These are phyloP conservation scores for Baryphthengus martii DNA, from an alignment of 2,113 vertebrate genomes.

Conservation along the genomic window DNA sequence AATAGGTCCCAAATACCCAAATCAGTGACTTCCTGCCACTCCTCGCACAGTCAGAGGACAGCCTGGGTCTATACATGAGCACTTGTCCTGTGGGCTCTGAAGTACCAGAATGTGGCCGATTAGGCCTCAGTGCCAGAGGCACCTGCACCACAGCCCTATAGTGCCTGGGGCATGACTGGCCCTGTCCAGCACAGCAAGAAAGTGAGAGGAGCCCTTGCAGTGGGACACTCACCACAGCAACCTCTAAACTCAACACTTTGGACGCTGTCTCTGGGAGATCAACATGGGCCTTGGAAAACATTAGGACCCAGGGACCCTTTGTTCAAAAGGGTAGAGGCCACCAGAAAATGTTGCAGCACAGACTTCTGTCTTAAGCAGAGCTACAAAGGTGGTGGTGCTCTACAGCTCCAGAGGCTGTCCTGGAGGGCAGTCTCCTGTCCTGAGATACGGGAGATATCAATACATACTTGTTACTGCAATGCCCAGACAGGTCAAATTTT, in stretches of 20 bases:
- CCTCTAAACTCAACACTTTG: background rate
- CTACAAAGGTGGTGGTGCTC: background rate
- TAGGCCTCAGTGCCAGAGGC: background rate
- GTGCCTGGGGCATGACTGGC: background rate
- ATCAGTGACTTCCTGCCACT: background rate
- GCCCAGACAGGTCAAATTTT: background rate
- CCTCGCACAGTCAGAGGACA: background rate
- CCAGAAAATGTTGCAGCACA: background rate
- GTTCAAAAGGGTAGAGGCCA: background rate
- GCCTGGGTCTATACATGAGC: background rate
- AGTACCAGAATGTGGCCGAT: too few species aligned
- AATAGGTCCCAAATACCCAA: background rate
- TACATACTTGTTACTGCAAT: background rate
- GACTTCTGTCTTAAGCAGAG: rapidly evolving
- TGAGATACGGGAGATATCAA: background rate
- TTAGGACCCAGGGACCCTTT: background rate
- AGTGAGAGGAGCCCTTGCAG: background rate
- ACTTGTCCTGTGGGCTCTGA: background rate
- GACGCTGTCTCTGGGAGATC: background rate
- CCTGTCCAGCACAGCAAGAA: background rate
- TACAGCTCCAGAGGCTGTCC: background rate
- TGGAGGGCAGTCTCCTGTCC: background rate
- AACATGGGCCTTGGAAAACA: rapidly evolving
- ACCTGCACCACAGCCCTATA: background rate
- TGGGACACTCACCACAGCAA: background rate